Base-by-base conservation (phyloP, 2,113 vertebrate genomes). In the Lutjanus erythropterus region DNA sequence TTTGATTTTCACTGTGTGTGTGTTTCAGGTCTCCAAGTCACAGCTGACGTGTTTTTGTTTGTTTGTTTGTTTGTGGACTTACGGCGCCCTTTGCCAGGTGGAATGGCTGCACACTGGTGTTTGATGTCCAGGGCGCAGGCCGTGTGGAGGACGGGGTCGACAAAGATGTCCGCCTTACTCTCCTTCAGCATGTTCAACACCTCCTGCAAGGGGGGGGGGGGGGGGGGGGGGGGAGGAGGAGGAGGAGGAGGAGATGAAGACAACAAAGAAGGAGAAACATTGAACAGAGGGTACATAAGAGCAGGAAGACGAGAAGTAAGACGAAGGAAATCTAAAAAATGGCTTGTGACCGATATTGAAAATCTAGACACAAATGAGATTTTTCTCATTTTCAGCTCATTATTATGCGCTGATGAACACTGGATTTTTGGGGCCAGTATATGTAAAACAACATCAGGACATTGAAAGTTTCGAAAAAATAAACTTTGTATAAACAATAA, bases 181-280 rank as follows among this genome's bases (percentile, higher is more conserved):
- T 99, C 98, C 86, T 99, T 99, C 89, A 99, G 87, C 95, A 99
- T 98, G 93, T 99, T 99, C 61, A 99, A 89, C 78, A 99, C 97
- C 87, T 99, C 98, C 98, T 99, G 75, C 3, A 53, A 4, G 25
- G n/a, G 46, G 46, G 3, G 4, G 2, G 9, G 19, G 46, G 19
- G 21, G 16, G 5, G 14, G 2, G 37, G 2, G 18, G 10, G n/a
- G 6, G 9, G 37, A 9, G 12, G 5, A 42, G 42, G 16, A 6
- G 44, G 19, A 21, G 44, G 14, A 31, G 23, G 1, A 19, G 16
- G 9, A 10, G 5, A 19, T 35, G 19, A 8, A 6, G 44, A 19
- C 37, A 39, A 9, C 37, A 10, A 10, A n/a, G 1, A 3, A 47
- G 5, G 14, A n/a, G n/a, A 18, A 10, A n/a, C 5, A 11, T 23